Conservation (phyloP, 1,140 invertebrate species). For the Melanaphis sacchari region DNA sequence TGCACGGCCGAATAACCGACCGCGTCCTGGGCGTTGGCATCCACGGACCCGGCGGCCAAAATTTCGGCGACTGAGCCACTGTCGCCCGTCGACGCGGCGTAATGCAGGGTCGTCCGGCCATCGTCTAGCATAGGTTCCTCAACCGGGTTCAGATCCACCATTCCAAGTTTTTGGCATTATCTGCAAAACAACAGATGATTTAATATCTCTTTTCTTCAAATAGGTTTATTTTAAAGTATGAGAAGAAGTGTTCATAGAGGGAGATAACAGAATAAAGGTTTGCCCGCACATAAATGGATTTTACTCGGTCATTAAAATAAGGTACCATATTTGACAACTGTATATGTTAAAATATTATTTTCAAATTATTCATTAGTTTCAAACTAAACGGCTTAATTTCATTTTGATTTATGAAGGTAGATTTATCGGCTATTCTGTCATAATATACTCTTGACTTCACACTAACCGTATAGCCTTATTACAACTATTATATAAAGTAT, state of each 20-base stretch:
- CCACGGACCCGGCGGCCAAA: conserved; percentile 2
- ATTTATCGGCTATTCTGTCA: background rate
- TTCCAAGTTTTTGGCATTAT: conserved; percentile 54
- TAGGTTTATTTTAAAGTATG: background rate
- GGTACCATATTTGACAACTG: background rate
- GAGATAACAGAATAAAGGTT: background rate
- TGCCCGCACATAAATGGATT: background rate
- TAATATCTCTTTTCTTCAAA: background rate
- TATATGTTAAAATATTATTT: background rate
- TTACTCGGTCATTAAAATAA: background rate
- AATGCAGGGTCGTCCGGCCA: conserved; percentile 42
- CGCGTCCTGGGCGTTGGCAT: conserved; percentile 28
- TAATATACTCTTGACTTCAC: no score
- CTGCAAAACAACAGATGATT: background rate
- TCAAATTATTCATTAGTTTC: background rate
- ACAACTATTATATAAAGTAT: background rate
- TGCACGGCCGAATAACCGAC: conserved; percentile 77
- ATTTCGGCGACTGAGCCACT: background rate
- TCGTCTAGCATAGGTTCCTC: conserved; percentile 44
- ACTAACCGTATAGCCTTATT: background rate
- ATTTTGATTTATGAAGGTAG: background rate
- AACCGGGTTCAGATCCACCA: conserved; percentile 54
- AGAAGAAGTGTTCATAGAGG: background rate
- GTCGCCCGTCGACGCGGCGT: conserved; percentile 50
- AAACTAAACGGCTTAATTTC: no score